Percentiles rank a stretch among this genome's conserved stretches.
Conservation (phyloP, 2,113 vertebrate species). For the Pseudorhombus dupliciocellatus region DNA sequence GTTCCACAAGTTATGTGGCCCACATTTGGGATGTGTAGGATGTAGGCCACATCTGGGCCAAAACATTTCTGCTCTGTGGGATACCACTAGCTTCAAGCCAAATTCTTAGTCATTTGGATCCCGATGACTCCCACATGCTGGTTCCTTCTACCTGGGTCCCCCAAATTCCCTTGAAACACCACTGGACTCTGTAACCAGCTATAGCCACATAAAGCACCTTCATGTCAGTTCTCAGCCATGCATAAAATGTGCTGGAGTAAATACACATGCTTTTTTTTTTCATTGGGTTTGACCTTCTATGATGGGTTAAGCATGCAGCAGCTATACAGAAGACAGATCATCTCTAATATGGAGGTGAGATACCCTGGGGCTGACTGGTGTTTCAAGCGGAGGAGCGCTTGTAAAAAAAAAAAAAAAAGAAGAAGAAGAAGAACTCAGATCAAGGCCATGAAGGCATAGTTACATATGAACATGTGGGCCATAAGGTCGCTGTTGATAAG, state of each 20-base stretch:
- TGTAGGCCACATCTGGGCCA: too few relatives aligned
- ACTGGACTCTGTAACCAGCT: neutral
- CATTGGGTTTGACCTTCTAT: conserved; percentile 9
- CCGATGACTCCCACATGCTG: too few relatives aligned
- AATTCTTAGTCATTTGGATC: too few relatives aligned
- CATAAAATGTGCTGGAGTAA: conserved; percentile 21
- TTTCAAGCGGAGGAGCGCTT: conserved; percentile 15
- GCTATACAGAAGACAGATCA: neutral
- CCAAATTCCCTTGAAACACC: neutral
- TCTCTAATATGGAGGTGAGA: neutral
- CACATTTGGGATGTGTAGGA: too few relatives aligned
- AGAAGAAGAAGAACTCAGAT: conserved; percentile 12
- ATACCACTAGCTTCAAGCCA: too few relatives aligned
- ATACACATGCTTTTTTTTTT: neutral
- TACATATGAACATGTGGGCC: conserved; percentile 19
- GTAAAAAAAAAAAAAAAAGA: neutral
- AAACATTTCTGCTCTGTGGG: too few relatives aligned
- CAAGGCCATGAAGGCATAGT: conserved; percentile 13
- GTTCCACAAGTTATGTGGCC: too few relatives aligned
- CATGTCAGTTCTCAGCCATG: conserved; percentile 22
- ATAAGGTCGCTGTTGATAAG: conserved; percentile 34
- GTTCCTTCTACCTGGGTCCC: neutral
- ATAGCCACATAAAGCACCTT: conserved; percentile 6
- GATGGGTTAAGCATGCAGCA: conserved; percentile 10
- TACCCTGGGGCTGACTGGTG: conserved; percentile 16